Conservation (phyloP, 2,113 vertebrate genomes). For the Cyanoramphus novaezelandiae region DNA sequence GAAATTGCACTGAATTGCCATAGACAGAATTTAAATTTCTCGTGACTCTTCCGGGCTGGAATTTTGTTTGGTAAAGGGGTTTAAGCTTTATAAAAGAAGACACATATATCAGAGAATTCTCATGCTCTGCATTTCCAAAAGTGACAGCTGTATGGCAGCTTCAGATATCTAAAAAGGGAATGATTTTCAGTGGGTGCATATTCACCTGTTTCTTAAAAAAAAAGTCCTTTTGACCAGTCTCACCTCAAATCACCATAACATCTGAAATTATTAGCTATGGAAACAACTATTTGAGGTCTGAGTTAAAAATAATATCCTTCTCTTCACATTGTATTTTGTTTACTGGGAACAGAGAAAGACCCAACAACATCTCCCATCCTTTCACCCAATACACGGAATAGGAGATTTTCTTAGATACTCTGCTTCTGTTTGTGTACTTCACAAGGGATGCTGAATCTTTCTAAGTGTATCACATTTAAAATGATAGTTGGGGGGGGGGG, state of each 20-base stretch:
- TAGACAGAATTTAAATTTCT: background rate
- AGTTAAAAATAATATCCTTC: background rate
- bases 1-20: background rate
- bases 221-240: background rate
- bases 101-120: background rate
- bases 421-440: background rate
- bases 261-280: background rate
- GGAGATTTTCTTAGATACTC: background rate
- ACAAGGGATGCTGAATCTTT: background rate
- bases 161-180: background rate
- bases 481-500: background rate
- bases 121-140: background rate
- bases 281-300: background rate
- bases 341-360: background rate
- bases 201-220: background rate
- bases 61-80: background rate
- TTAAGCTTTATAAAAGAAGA: background rate
- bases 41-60: background rate
- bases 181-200: background rate
- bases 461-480: background rate
- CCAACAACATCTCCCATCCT: background rate
- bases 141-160: background rate
- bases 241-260: fast-evolving
- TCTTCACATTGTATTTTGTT: background rate
- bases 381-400: background rate